phyloP scores from a whole-genome alignment of 2,888 invertebrate species.

The Nemoura dubitans region DNA sequence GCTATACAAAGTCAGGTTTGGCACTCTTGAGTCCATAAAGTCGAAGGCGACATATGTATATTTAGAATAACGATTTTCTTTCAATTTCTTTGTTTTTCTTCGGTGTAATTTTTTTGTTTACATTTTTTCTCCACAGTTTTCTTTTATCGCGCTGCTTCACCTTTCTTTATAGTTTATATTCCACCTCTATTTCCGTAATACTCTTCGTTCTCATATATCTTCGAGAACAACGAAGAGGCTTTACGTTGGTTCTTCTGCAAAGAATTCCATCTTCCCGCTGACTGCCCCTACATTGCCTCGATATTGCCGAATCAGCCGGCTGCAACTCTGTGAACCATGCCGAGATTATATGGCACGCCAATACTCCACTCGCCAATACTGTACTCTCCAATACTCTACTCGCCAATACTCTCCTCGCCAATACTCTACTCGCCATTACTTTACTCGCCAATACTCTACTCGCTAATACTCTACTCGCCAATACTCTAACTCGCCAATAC shows the following conservation, averaged over 20 bases:
- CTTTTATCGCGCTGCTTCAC: neutral
- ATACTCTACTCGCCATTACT: no score
- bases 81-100: constrained; percentile 9
- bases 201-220: neutral
- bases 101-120: neutral
- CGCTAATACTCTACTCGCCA: no score
- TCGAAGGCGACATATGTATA: neutral
- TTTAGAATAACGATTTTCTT: neutral
- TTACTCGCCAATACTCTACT: no score
- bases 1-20: no score
- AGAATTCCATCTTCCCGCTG: neutral
- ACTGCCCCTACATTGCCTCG: neutral
- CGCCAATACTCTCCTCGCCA: neutral
- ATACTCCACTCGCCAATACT: neutral
- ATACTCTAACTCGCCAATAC: no score
- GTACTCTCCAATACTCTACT: neutral
- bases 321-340: neutral
- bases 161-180: constrained; percentile 8
- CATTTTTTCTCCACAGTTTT: neutral
- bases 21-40: neutral
- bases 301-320: neutral
- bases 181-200: neutral
- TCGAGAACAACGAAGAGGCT: neutral
- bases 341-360: neutral
- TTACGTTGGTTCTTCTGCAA: neutral